These are phyloP conservation scores for Pectinophora gossypiella DNA, from an alignment of 1,140 invertebrate species.

Conservation along the genomic window DNA sequence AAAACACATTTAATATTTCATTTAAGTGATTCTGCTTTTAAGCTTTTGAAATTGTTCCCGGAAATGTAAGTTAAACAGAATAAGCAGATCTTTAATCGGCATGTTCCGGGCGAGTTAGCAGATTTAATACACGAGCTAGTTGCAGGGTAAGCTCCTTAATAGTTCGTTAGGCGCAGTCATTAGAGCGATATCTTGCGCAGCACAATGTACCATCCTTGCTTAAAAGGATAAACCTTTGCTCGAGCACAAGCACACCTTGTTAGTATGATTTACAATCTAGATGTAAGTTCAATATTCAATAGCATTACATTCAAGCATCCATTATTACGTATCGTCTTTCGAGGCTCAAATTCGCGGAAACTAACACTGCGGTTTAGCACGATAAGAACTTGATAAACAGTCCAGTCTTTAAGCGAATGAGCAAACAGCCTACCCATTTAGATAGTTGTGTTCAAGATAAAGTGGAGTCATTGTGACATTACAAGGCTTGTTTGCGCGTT, in stretches of 20 bases:
- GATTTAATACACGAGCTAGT: not conserved
- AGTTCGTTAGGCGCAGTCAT: slow-evolving; percentile 34
- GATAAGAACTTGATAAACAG: not conserved
- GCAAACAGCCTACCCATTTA: not conserved
- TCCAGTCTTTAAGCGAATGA: not conserved
- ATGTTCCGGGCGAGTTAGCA: not conserved
- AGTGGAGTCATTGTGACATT: slow-evolving; percentile 2
- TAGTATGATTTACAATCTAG: slow-evolving; percentile 41
- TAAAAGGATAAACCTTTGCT: slow-evolving; percentile 27
- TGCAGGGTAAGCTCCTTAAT: slow-evolving; percentile 15
- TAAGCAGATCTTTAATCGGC: not conserved
- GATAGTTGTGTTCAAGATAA: not conserved
- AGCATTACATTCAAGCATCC: slow-evolving; percentile 1
- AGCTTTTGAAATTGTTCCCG: no score
- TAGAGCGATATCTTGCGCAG: slow-evolving; percentile 17
- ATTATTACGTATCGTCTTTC: slow-evolving; percentile 16
- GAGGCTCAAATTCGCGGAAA: not conserved
- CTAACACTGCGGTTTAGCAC: not conserved
- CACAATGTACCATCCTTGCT: slow-evolving; percentile 13
- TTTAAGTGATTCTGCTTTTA: no score
- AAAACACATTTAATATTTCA: no score
- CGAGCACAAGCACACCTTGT: slow-evolving; percentile 38
- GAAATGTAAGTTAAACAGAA: not conserved
- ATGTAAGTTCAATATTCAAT: slow-evolving; percentile 19
- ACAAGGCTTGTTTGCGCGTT: not conserved